A percentile compares a stretch with the other conserved stretches of the same genome.
phyloP scores from a whole-genome alignment of 2,888 invertebrate species.

The Perizoma flavofasciatum region DNA sequence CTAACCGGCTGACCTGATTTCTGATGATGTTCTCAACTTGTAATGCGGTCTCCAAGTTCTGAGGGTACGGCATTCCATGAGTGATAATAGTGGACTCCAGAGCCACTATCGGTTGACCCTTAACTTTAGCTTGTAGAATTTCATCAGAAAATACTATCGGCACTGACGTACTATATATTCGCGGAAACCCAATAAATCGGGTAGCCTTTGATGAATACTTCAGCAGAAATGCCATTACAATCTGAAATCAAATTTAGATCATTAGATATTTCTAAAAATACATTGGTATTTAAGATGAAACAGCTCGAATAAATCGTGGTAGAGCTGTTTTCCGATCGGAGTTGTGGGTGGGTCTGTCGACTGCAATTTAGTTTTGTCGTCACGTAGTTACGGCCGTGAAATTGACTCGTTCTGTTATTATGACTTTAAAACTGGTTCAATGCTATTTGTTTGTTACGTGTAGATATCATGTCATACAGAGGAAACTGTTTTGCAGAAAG shows the following conservation, averaged over 20 bases:
- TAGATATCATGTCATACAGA: background rate
- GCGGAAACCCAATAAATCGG: conserved; percentile 42
- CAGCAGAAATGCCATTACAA: conserved; percentile 61
- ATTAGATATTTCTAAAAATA: conserved; percentile 48
- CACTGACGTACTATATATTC: conserved; percentile 48
- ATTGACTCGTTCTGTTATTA: conserved; percentile 33
- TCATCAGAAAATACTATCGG: conserved; percentile 82
- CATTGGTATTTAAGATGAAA: conserved; percentile 39
- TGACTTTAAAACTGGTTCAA: conserved; percentile 22
- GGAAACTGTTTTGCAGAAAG: background rate
- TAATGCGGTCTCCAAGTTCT: conserved; percentile 93
- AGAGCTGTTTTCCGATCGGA: conserved; percentile 37
- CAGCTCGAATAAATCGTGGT: conserved; percentile 38
- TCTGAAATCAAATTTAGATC: conserved; percentile 51
- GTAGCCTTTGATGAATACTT: conserved; percentile 49
- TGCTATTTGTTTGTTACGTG: conserved; percentile 13
- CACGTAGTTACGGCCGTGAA: conserved; percentile 25
- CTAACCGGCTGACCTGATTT: conserved; percentile 79
- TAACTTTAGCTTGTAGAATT: conserved; percentile 86
- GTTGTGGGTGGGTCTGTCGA: conserved; percentile 30
- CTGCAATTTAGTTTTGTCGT: conserved; percentile 35
- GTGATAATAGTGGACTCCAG: conserved; percentile 99
- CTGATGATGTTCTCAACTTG: conserved; percentile 92
- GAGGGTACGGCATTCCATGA: conserved; percentile 98
- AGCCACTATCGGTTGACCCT: conserved; percentile 91